Percentiles rank a stretch among this genome's conserved stretches.
Conservation (phyloP, 2,888 invertebrate species). For the Pelosia muscerda region DNA sequence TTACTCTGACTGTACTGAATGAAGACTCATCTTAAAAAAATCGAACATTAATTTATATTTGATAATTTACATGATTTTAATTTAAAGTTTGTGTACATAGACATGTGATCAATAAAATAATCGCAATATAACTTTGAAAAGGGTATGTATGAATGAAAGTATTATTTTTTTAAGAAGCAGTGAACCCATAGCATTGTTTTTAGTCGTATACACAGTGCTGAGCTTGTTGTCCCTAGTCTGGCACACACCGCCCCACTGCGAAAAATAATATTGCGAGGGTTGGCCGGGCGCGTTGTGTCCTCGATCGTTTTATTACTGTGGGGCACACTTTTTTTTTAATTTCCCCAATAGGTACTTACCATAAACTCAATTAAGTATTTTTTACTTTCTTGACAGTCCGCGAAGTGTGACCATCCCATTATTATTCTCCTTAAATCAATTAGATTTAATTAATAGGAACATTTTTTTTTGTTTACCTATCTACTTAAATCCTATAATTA, state of each 20-base stretch:
- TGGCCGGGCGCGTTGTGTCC: constrained; percentile 56
- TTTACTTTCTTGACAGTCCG: not conserved
- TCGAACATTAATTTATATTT: constrained; percentile 20
- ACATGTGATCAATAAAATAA: constrained; percentile 80
- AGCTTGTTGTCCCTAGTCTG: constrained; percentile 61
- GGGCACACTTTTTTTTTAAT: constrained; percentile 65
- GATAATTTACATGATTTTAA: constrained; percentile 42
- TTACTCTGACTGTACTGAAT: constrained; percentile 21
- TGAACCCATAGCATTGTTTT: constrained; percentile 35
- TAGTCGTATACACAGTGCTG: constrained; percentile 35
- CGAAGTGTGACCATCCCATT: not conserved
- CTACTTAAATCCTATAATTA: too few species aligned
- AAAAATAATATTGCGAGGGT: constrained; percentile 74
- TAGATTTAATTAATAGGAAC: too few species aligned
- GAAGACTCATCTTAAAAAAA: constrained; percentile 5
- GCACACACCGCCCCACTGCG: constrained; percentile 67
- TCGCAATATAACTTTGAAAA: constrained; percentile 61
- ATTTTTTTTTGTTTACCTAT: not conserved
- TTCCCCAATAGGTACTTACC: not conserved
- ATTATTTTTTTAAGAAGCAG: constrained; percentile 36
- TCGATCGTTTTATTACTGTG: constrained; percentile 73
- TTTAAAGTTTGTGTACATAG: constrained; percentile 70
- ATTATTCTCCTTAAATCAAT: too few species aligned
- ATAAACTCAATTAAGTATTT: too few species aligned
- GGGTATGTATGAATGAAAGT: constrained; percentile 81